Evolutionary conservation across 2,113 vertebrate genomes (phyloP).

Genomic region (Eulemur macaco): DNA sequence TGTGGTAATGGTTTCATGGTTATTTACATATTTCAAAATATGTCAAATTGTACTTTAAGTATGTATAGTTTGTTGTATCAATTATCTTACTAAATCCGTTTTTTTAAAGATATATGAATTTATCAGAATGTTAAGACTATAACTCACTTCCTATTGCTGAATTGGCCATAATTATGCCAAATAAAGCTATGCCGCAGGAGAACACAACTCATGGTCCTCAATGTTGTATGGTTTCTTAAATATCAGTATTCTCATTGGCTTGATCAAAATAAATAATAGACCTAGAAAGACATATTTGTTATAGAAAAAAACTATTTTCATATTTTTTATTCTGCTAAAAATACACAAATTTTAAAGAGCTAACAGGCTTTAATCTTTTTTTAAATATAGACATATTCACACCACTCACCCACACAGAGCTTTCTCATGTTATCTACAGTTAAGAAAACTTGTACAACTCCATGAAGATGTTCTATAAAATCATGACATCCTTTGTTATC

Average conservation of each 20-base stretch:
- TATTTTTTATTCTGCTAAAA: slow-evolving; percentile 62
- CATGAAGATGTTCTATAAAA: not conserved
- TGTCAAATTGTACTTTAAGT: slow-evolving; percentile 25
- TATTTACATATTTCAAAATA: slow-evolving; percentile 44
- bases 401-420: slow-evolving; percentile 37
- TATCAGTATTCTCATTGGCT: slow-evolving; percentile 8
- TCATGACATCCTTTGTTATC: not conserved
- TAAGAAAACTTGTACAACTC: slow-evolving; percentile 37
- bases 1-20: not conserved
- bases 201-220: slow-evolving; percentile 28
- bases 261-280: slow-evolving; percentile 29
- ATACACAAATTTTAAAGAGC: slow-evolving; percentile 23
- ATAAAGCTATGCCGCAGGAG: not conserved
- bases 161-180: not conserved
- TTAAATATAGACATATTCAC: slow-evolving; percentile 52
- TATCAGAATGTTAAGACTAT: slow-evolving; percentile 21
- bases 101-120: slow-evolving; percentile 8
- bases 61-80: not conserved
- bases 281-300: slow-evolving; percentile 26
- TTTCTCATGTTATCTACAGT: slow-evolving; percentile 46
- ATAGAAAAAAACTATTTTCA: not conserved
- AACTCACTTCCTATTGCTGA: slow-evolving; percentile 24
- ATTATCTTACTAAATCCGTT: not conserved
- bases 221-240: not conserved
- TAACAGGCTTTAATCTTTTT: slow-evolving; percentile 57